These are phyloP conservation scores for Sylvicola cinctus DNA, from an alignment of 2,888 invertebrate genomes.

Conservation along the genomic window DNA sequence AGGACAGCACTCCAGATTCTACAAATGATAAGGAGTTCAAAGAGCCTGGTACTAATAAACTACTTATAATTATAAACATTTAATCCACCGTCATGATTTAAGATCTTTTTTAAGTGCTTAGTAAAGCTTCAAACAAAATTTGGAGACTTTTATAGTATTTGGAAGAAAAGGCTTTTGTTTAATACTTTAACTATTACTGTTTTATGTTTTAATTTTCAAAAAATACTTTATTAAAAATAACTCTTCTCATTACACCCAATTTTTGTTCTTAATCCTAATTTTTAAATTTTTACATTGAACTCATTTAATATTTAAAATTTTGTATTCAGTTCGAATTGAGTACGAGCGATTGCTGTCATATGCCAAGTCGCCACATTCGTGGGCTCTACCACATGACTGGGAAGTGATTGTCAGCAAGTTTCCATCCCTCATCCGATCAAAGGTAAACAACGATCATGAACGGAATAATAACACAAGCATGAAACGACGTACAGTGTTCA, in stretches of 20 bases:
- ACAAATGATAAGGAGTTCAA: too few species aligned
- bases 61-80: too few species aligned
- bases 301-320: neutral
- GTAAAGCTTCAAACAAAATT: too few species aligned
- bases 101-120: too few species aligned
- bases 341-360: conserved; percentile 22
- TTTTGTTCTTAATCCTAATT: conserved; percentile 2
- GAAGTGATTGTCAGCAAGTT: conserved; percentile 19
- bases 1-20: conserved; percentile 22
- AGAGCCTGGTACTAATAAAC: too few species aligned
- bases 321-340: conserved; percentile 18
- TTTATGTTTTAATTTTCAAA: too few species aligned
- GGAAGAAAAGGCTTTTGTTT: too few species aligned
- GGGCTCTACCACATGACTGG: conserved; percentile 22
- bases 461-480: conserved; percentile 8
- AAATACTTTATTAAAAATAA: too few species aligned
- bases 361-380: conserved; percentile 23
- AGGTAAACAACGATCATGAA: conserved; percentile 17
- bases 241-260: neutral
- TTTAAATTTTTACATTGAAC: conserved; percentile 1
- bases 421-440: conserved; percentile 24
- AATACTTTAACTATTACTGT: too few species aligned
- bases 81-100: too few species aligned
- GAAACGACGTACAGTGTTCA: too few species aligned
- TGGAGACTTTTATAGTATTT: too few species aligned